Conservation (phyloP, 2,888 invertebrate genomes). For the Plemyria rubiginata region DNA sequence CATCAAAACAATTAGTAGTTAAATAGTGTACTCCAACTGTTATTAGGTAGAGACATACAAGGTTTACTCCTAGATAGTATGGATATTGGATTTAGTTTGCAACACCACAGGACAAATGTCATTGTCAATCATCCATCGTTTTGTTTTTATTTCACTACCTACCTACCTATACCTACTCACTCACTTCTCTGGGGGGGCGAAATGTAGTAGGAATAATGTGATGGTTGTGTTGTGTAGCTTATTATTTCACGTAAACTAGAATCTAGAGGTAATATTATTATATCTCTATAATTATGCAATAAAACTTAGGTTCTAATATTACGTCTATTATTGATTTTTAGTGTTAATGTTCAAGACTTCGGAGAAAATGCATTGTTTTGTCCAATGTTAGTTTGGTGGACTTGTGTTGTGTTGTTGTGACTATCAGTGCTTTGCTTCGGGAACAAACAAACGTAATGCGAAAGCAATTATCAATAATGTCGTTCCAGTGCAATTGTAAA, state of each 20-base stretch:
- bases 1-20: no score
- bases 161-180: no score
- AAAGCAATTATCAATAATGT: slow-evolving; percentile 49
- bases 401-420: slow-evolving; percentile 24
- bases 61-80: not conserved
- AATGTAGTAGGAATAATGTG: slow-evolving; percentile 71
- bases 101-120: slow-evolving; percentile 47
- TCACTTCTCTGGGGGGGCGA: no score
- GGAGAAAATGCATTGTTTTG: slow-evolving; percentile 18
- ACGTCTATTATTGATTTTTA: slow-evolving; percentile 8
- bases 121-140: slow-evolving; percentile 39
- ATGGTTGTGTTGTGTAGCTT: slow-evolving; percentile 81
- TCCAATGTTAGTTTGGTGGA: slow-evolving; percentile 14
- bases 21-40: not conserved
- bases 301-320: slow-evolving; percentile 12
- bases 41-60: no score
- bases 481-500: slow-evolving; percentile 51
- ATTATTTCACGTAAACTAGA: slow-evolving; percentile 49
- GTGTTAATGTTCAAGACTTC: slow-evolving; percentile 4
- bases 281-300: slow-evolving; percentile 11
- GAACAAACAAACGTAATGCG: slow-evolving; percentile 15
- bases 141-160: no score
- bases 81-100: slow-evolving; percentile 27
- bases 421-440: slow-evolving; percentile 10
- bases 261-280: slow-evolving; percentile 3